Evolutionary conservation across 2,888 invertebrate species (phyloP).

Genomic region (Lobophora halterata): DNA sequence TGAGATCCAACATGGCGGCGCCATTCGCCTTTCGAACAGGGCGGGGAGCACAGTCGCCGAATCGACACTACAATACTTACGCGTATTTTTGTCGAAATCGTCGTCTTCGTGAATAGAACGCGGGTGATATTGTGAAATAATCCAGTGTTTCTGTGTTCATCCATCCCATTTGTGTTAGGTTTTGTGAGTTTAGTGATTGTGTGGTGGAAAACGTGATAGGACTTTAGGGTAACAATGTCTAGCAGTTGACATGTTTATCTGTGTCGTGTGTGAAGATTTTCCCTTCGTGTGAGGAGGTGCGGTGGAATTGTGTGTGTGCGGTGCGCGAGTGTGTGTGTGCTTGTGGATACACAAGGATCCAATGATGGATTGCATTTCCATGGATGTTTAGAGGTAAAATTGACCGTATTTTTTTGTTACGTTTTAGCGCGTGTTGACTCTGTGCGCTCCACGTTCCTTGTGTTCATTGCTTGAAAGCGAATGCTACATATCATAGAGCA

Average conservation of each 20-base stretch:
- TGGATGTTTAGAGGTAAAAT: constrained; percentile 76
- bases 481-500: constrained; percentile 47
- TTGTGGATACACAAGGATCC: constrained; percentile 68
- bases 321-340: constrained; percentile 64
- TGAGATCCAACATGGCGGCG: constrained; percentile 76
- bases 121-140: constrained; percentile 74
- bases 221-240: constrained; percentile 79
- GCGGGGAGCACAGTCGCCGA: constrained; percentile 78
- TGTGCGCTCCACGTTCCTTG: constrained; percentile 41
- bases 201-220: constrained; percentile 76
- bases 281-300: constrained; percentile 79
- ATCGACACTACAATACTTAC: constrained; percentile 74
- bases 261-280: constrained; percentile 81
- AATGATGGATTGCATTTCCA: constrained; percentile 79
- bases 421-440: constrained; percentile 45
- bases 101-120: constrained; percentile 74
- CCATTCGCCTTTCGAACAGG: constrained; percentile 78
- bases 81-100: constrained; percentile 75
- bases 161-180: constrained; percentile 69
- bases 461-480: constrained; percentile 34
- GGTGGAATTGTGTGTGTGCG: constrained; percentile 73
- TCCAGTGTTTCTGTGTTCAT: constrained; percentile 72
- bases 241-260: constrained; percentile 81
- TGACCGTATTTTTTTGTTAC: constrained; percentile 51
- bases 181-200: constrained; percentile 67